A percentile compares a stretch with the other conserved stretches of the same genome.
Conservation (phyloP, 2,888 invertebrate species). For the Drosophila subquinaria region DNA sequence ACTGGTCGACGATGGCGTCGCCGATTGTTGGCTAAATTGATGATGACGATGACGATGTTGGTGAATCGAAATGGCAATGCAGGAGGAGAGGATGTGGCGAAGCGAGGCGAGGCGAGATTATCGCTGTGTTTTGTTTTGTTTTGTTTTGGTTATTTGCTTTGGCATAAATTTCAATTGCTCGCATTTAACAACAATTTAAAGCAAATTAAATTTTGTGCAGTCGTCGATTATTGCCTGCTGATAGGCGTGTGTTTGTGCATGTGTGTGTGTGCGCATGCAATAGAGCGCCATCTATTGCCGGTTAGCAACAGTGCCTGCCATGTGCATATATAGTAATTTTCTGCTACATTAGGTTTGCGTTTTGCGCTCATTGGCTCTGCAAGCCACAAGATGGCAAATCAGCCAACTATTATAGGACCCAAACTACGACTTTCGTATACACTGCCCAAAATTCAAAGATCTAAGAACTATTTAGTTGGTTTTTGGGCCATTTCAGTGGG, state of each 20-base stretch:
- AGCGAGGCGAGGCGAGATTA: conserved; percentile 54
- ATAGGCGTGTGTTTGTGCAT: conserved; percentile 58
- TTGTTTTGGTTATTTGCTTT: conserved; percentile 48
- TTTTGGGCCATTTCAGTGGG: conserved; percentile 15
- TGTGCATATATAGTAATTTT: conserved; percentile 81
- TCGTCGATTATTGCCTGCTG: conserved; percentile 75
- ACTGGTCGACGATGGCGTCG: conserved; percentile 58
- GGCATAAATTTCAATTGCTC: conserved; percentile 82
- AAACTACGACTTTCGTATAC: conserved; percentile 36
- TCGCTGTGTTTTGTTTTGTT: conserved; percentile 49
- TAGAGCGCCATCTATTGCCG: conserved; percentile 66
- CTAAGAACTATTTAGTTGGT: background rate
- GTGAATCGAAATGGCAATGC: background rate
- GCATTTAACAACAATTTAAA: conserved; percentile 81
- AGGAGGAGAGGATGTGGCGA: background rate
- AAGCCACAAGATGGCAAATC: conserved; percentile 42
- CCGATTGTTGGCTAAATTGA: conserved; percentile 75
- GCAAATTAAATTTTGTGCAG: conserved; percentile 76
- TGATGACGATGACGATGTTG: conserved; percentile 61
- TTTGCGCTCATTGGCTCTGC: conserved; percentile 35
- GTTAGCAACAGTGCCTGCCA: conserved; percentile 59
- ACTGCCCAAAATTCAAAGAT: conserved; percentile 8
- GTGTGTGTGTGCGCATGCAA: conserved; percentile 2
- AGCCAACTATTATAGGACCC: conserved; percentile 11
- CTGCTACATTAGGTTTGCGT: conserved; percentile 74